These are phyloP conservation scores for Drosophila busckii DNA, from an alignment of 1,140 invertebrate species.

Conservation along the genomic window DNA sequence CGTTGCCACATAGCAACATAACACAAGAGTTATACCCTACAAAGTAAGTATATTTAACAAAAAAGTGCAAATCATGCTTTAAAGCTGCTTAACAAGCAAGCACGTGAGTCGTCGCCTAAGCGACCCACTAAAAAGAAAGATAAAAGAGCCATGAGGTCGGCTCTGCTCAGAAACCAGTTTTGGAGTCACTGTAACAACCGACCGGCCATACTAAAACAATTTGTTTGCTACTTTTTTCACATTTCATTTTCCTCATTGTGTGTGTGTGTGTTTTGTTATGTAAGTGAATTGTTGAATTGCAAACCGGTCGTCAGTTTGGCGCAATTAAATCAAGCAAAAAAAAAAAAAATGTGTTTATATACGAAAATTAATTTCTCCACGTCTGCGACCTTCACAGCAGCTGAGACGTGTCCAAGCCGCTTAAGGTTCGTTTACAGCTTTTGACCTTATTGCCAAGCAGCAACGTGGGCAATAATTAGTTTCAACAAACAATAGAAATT, in stretches of 20 bases:
- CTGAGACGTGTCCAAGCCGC: conserved; percentile 12
- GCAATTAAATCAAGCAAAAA: conserved; percentile 21
- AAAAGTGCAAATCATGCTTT: conserved; percentile 27
- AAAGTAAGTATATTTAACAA: conserved; percentile 1
- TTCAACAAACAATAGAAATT: too few species aligned
- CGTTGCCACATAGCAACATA: too few species aligned
- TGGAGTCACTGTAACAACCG: conserved; percentile 9
- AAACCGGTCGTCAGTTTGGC: conserved; percentile 14
- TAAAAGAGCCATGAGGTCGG: not conserved
- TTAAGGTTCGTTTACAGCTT: not conserved
- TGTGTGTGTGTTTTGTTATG: conserved; percentile 15
- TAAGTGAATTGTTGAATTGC: conserved; percentile 28
- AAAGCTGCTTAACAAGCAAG: not conserved
- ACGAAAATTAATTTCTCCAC: conserved; percentile 3
- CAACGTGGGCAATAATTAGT: not conserved
- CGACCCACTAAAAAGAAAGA: conserved; percentile 12
- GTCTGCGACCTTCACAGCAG: conserved; percentile 19
- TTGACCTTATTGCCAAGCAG: not conserved
- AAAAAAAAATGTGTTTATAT: not conserved
- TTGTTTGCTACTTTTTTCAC: too few species aligned
- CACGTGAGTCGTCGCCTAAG: conserved; percentile 17
- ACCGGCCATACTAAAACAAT: conserved; percentile 32
- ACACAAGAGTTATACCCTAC: not conserved
- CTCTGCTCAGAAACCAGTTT: conserved; percentile 20
- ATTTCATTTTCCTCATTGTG: too few species aligned